Evolutionary conservation across 64 coral and sea anemone genomes (phyloP).

Genomic region (Catalaphyllia jardinei): DNA sequence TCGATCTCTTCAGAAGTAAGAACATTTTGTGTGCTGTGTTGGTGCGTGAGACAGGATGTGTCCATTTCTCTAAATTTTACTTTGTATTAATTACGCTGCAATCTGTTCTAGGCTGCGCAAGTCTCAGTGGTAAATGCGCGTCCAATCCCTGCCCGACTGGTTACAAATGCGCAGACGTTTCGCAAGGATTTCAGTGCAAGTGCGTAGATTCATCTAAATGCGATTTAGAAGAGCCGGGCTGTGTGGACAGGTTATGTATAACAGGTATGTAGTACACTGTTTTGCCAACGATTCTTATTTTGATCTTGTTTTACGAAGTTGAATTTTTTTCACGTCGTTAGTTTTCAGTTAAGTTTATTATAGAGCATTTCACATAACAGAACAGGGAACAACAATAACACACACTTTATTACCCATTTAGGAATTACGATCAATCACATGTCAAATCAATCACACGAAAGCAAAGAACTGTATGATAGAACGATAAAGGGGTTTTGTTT

Average conservation of each 20-base stretch:
- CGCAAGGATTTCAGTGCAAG: constrained; percentile 86
- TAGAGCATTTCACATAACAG: no score
- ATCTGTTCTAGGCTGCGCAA: constrained; percentile 38
- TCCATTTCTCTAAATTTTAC: neutral
- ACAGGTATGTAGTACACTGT: constrained; percentile 52
- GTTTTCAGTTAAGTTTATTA: neutral
- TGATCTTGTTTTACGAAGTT: neutral
- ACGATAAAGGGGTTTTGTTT: no score
- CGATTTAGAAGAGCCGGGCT: constrained; percentile 58
- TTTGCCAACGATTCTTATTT: neutral
- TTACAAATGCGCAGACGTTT: constrained; percentile 74
- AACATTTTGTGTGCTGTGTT: neutral
- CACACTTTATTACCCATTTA: no score
- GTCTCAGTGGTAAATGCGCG: constrained; percentile 55
- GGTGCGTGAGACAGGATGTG: neutral
- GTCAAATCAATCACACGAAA: no score
- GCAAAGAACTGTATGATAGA: no score
- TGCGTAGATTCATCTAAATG: constrained; percentile 73
- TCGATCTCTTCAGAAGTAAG: no score
- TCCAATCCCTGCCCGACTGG: constrained; percentile 80
- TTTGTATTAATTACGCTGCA: neutral
- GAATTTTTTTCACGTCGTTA: no score
- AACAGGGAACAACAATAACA: no score
- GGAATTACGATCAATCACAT: no score
- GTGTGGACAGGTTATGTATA: constrained; percentile 75